Percentiles rank a stretch among this genome's conserved stretches.
Evolutionary conservation across 2,888 invertebrate genomes (phyloP).

Genomic region (Drosophila kokeensis): DNA sequence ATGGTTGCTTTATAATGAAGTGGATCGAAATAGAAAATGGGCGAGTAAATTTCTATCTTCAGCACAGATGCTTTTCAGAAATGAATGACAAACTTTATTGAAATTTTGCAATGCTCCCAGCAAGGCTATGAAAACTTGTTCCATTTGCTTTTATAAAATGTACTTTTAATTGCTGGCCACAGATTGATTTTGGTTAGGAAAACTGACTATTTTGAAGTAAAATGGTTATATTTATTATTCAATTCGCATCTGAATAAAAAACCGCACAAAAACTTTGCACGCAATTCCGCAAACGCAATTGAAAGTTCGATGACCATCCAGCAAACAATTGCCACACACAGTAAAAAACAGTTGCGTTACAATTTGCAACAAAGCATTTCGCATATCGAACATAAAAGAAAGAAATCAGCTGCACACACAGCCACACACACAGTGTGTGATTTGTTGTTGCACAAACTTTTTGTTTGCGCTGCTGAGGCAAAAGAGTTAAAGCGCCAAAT

Average conservation of each 20-base stretch:
- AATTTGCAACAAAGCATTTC: slow-evolving; percentile 51
- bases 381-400: slow-evolving; percentile 3
- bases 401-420: slow-evolving; percentile 15
- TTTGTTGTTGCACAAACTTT: slow-evolving; percentile 47
- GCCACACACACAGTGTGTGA: slow-evolving; percentile 25
- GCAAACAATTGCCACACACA: slow-evolving; percentile 38
- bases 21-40: background rate
- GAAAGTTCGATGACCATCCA: slow-evolving; percentile 63
- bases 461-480: slow-evolving; percentile 38
- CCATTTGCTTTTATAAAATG: slow-evolving; percentile 17
- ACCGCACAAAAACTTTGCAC: slow-evolving; percentile 51
- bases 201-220: slow-evolving; percentile 14
- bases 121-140: background rate
- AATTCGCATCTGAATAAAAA: slow-evolving; percentile 27
- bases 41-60: background rate
- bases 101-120: background rate
- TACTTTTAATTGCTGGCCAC: slow-evolving; percentile 26
- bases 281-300: slow-evolving; percentile 59
- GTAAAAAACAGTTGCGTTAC: slow-evolving; percentile 41
- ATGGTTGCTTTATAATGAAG: background rate
- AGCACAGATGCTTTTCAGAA: background rate
- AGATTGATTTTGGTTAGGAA: slow-evolving; percentile 16
- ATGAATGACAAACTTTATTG: background rate
- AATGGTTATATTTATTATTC: slow-evolving; percentile 48
- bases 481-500: slow-evolving; percentile 61